Conservation (phyloP, 2,888 invertebrate species). For the Cephus rjabovi region DNA sequence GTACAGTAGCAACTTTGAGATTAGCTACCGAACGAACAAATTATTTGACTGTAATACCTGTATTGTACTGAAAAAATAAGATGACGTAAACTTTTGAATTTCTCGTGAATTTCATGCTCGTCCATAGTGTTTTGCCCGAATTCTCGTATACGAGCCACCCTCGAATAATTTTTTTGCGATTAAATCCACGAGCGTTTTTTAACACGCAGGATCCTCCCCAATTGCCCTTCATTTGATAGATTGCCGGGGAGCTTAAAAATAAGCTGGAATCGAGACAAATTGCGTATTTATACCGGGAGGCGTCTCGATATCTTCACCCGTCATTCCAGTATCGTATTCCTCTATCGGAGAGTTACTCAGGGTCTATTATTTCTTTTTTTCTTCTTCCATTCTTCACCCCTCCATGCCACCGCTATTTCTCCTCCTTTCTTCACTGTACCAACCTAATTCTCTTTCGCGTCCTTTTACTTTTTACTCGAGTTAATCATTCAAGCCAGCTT, state of each 20-base stretch:
- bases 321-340: not conserved
- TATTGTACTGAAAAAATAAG: not conserved
- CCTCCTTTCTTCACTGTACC: not conserved
- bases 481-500: conserved; percentile 25
- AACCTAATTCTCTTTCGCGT: conserved; percentile 5
- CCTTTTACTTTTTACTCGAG: conserved; percentile 10
- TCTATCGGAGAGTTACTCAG: not conserved
- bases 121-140: not conserved
- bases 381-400: not conserved
- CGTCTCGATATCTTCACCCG: conserved; percentile 18
- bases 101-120: not conserved
- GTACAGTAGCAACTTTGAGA: not conserved
- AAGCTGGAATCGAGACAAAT: conserved; percentile 20
- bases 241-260: not conserved
- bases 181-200: not conserved
- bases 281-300: conserved; percentile 20
- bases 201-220: not conserved
- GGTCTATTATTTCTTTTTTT: not conserved
- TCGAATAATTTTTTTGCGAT: not conserved
- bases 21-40: not conserved
- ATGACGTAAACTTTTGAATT: not conserved
- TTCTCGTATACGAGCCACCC: not conserved
- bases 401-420: not conserved
- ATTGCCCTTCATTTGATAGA: not conserved
- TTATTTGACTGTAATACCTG: not conserved